Evolutionary conservation across 2,797 vertebrate genomes (phyloP).

Genomic region (Dendrocincla fuliginosa): DNA sequence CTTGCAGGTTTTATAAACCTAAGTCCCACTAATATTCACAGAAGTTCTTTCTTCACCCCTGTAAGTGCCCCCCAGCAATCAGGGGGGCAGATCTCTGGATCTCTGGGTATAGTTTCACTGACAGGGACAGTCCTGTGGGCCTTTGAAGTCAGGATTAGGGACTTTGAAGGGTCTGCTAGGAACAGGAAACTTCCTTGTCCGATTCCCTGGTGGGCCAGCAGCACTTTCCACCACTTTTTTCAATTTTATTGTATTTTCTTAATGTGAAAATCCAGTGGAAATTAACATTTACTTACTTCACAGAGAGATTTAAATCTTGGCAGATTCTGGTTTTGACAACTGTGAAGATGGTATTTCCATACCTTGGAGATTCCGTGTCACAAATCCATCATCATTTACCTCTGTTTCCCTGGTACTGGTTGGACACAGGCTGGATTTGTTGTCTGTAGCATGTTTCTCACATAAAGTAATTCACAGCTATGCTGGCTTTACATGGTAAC

Average conservation of each 20-base stretch:
- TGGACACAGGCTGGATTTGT: conserved; percentile 46
- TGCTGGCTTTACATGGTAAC: conserved; percentile 17
- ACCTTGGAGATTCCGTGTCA: not conserved
- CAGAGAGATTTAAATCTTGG: conserved; percentile 56
- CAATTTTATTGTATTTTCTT: not conserved
- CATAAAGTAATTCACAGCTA: conserved; percentile 36
- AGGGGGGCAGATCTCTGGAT: not conserved
- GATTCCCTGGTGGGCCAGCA: not conserved
- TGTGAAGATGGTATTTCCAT: conserved; percentile 62
- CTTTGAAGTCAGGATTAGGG: not conserved
- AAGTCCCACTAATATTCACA: not conserved
- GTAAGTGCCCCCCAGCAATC: not conserved
- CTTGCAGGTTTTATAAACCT: not conserved
- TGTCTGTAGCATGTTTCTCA: conserved; percentile 54
- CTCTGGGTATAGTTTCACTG: not conserved
- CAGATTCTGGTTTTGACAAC: conserved; percentile 64
- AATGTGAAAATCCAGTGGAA: not conserved
- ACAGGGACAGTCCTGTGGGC: not conserved
- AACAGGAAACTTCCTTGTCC: not conserved
- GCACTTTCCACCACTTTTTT: not conserved
- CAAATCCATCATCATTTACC: conserved; percentile 71
- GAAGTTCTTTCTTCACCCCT: not conserved
- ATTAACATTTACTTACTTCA: conserved; percentile 13
- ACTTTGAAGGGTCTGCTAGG: not conserved
- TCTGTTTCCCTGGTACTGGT: conserved; percentile 36